Evolutionary conservation across 1,140 invertebrate species (phyloP), one percentile per base, ranked within the genome.

Genomic region (Anastrepha ludens): DNA sequence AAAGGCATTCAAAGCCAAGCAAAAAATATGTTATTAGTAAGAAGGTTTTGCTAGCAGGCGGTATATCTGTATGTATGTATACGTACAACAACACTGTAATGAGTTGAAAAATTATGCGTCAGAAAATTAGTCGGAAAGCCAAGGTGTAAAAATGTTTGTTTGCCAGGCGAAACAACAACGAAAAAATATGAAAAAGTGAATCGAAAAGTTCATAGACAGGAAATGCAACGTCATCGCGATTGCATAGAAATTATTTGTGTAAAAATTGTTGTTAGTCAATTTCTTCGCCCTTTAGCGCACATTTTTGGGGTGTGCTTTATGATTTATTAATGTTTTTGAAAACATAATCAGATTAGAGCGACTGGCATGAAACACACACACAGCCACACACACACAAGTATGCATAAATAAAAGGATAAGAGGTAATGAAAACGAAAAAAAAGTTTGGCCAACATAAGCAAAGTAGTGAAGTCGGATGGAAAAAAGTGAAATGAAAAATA

Each of bases 251-350:
- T 81, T 58, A 29, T 20, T 29, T 81, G 20, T 81, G 44, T 55
- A 3, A 41, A 50, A 81, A 7, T 50, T 4, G 29, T 29, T 58
- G n/a, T 81, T 58, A 47, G 29, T 6, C 29, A 9, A 29, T 29
- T 39, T 67, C 29, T 39, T 62, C n/a, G 60, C 60, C 15, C 15
- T 62, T n/a, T 15, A 17, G 4, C 4, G 8, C n/a, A 62, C 4
- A 4, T 74, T 44, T 50, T 9, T 20, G 74, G 74, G 74, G 74
- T 81, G 74, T 55, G 74, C 29, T 81, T 81, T 81, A 81, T 81
- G 74, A 81, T 81, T 81, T 81, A 81, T 81, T 81, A 81, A 55
- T 58, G 74, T 55, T 81, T 81, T 81, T 8, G 74, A 81, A 55
- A 81, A 81, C 9, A 58, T 81, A 81, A 81, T 81, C 74, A 81